A percentile compares a stretch with the other conserved stretches of the same genome.
phyloP scores from a whole-genome alignment of 2,888 invertebrate species.

The Belgica antarctica region DNA sequence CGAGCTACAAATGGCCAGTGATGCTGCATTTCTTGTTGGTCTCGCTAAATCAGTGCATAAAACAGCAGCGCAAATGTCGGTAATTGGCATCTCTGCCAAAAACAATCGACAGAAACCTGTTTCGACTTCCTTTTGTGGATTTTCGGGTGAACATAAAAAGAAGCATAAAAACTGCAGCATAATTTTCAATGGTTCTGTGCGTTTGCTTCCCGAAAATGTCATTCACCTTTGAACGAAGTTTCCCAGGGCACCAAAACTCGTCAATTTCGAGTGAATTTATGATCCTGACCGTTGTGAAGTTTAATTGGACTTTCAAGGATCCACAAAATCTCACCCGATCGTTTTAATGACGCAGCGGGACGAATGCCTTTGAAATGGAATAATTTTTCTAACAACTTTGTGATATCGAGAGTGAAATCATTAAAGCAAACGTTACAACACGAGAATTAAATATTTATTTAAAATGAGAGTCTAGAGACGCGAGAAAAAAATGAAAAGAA shows the following conservation, averaged over 20 bases:
- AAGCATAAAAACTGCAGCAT: too few species aligned
- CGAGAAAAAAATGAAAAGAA: neutral
- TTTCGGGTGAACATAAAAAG: too few species aligned
- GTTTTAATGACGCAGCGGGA: slow-evolving; percentile 41
- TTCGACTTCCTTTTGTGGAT: neutral
- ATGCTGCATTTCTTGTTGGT: too few species aligned
- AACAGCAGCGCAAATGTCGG: too few species aligned
- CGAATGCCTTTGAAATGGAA: slow-evolving; percentile 29
- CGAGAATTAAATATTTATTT: slow-evolving; percentile 36
- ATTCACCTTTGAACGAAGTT: neutral
- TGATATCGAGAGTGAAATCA: slow-evolving; percentile 19
- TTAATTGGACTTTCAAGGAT: slow-evolving; percentile 19
- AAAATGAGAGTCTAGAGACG: slow-evolving; percentile 32
- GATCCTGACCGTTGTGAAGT: neutral
- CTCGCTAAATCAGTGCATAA: too few species aligned
- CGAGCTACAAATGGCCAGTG: neutral
- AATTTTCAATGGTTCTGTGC: too few species aligned
- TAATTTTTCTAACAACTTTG: slow-evolving; percentile 34
- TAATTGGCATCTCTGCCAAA: too few species aligned
- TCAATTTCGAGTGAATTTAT: neutral
- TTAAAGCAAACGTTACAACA: slow-evolving; percentile 5
- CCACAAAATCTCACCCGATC: slow-evolving; percentile 33
- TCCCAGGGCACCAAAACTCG: neutral
- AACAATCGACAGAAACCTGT: neutral
- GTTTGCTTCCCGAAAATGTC: neutral